Conservation (phyloP, 1,140 invertebrate species). For the Lerema accius region DNA sequence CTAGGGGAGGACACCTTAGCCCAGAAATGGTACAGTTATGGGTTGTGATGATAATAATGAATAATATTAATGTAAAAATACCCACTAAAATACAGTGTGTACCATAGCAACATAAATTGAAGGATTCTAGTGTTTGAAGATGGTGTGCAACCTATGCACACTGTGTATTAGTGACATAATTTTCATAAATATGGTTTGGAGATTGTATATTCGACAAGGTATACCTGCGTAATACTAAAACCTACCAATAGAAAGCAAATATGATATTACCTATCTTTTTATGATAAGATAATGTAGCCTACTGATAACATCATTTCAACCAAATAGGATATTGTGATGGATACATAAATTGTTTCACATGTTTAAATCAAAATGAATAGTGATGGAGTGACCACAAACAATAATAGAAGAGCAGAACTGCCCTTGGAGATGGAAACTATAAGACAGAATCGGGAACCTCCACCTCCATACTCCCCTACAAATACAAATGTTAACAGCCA, state of each 20-base stretch:
- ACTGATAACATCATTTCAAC: slow-evolving; percentile 39
- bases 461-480: slow-evolving; percentile 56
- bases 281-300: slow-evolving; percentile 45
- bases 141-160: too few relatives aligned
- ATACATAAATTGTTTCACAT: slow-evolving; percentile 36
- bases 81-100: too few relatives aligned
- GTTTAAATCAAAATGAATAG: slow-evolving; percentile 41
- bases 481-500: slow-evolving; percentile 37
- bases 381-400: slow-evolving; percentile 32
- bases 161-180: too few relatives aligned
- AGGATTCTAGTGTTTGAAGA: too few relatives aligned
- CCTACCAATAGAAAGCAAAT: background rate
- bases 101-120: too few relatives aligned
- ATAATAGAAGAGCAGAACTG: slow-evolving; percentile 31
- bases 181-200: too few relatives aligned
- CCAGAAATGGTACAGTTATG: too few relatives aligned
- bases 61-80: too few relatives aligned
- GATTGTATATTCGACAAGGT: too few relatives aligned
- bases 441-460: slow-evolving; percentile 43
- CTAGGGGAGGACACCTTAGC: too few relatives aligned
- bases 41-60: too few relatives aligned
- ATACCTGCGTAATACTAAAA: background rate
- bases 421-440: slow-evolving; percentile 41
- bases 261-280: slow-evolving; percentile 13
- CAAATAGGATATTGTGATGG: slow-evolving; percentile 37